phyloP scores from a whole-genome alignment of 2,888 invertebrate species.

The Tipula vernalis region DNA sequence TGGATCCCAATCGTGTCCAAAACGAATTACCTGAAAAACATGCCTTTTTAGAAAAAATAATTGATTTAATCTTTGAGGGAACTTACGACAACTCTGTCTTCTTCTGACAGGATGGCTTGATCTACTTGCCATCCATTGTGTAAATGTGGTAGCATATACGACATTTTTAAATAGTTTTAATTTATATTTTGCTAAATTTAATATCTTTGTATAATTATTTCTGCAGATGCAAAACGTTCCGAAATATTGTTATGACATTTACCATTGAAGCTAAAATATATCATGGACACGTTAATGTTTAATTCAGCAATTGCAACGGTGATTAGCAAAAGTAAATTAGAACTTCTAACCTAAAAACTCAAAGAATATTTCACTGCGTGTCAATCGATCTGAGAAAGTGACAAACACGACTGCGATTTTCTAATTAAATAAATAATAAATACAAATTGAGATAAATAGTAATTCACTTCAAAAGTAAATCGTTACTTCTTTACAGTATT shows the following conservation, averaged over 20 bases:
- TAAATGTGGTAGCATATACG: conserved; percentile 98
- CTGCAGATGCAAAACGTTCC: neutral
- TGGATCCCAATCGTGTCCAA: conserved; percentile 99
- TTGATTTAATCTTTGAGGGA: neutral
- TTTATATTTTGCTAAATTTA: conserved; percentile 9
- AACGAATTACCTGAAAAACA: conserved; percentile 67
- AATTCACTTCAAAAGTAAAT: neutral
- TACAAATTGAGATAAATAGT: neutral
- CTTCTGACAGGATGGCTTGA: conserved; percentile 96
- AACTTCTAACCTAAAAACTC: neutral
- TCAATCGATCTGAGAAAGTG: neutral
- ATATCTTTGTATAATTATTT: neutral
- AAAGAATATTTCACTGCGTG: neutral
- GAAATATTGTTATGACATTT: neutral
- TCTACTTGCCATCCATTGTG: conserved; percentile 99
- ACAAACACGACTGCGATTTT: neutral
- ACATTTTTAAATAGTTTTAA: conserved; percentile 52
- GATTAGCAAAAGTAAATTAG: neutral
- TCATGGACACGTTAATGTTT: neutral
- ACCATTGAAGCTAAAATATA: neutral
- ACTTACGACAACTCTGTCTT: conserved; percentile 92
- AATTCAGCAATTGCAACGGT: neutral
- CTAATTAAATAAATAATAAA: neutral
- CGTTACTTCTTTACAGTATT: neutral
- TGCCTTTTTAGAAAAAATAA: neutral